Evolutionary conservation across 2,113 vertebrate genomes (phyloP).

Genomic region (Spheniscus mendiculus): DNA sequence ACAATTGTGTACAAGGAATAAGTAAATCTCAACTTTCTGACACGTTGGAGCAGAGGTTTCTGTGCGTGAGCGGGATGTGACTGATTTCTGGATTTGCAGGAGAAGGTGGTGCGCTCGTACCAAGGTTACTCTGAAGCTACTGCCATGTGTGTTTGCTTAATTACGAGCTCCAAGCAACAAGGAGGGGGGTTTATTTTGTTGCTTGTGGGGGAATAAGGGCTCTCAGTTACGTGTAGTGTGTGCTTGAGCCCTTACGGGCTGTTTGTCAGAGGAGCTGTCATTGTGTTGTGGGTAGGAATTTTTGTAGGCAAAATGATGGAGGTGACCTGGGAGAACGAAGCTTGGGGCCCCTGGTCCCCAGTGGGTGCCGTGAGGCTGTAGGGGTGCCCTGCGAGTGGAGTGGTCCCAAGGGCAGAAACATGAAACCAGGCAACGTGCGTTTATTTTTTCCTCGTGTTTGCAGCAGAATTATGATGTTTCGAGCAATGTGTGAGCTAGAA

Average conservation of each 20-base stretch:
- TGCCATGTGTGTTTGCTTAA: neutral
- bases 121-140: neutral
- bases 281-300: neutral
- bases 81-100: neutral
- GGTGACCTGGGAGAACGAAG: neutral
- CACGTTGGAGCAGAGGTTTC: neutral
- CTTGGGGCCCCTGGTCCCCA: neutral
- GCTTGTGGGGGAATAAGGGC: neutral
- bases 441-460: neutral
- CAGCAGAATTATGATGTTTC: neutral
- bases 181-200: neutral
- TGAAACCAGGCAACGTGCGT: neutral
- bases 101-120: neutral
- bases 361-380: neutral
- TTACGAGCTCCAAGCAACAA: neutral
- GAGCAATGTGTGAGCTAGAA: neutral
- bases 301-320: neutral
- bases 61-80: neutral
- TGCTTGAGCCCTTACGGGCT: fast-evolving
- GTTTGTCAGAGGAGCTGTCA: neutral
- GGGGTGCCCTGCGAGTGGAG: neutral
- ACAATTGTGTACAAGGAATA: neutral
- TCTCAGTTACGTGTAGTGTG: fast-evolving
- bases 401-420: neutral
- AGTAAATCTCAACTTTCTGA: neutral